Percentiles rank a stretch among this genome's conserved stretches.
These are phyloP conservation scores for Genyomyrus donnyi DNA, from an alignment of 2,113 vertebrate species.

Conservation along the genomic window DNA sequence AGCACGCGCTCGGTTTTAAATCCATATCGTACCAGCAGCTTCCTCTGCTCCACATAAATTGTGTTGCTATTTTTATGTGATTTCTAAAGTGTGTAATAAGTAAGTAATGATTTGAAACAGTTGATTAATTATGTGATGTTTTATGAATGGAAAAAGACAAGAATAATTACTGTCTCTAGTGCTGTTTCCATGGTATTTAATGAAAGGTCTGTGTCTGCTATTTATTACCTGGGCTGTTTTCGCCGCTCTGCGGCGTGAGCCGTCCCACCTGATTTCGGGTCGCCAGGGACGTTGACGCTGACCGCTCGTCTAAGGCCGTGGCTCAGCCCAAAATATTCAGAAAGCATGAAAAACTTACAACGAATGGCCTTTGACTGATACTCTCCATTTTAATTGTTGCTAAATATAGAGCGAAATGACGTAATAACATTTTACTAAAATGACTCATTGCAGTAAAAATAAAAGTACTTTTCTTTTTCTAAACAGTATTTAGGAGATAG, in stretches of 20 bases:
- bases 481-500: not conserved
- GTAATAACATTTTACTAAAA: not conserved
- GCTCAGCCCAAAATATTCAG: not conserved
- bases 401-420: not conserved
- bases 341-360: not conserved
- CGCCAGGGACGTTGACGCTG: not conserved
- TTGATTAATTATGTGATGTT: slow-evolving; percentile 16
- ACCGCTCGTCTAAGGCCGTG: not conserved
- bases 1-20: not conserved
- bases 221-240: not conserved
- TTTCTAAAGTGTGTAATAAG: slow-evolving; percentile 12
- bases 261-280: not conserved
- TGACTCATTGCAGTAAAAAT: not conserved
- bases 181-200: slow-evolving; percentile 17
- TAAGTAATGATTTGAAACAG: slow-evolving; percentile 14
- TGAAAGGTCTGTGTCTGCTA: not conserved
- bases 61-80: slow-evolving; percentile 3
- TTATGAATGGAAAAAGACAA: slow-evolving; percentile 11
- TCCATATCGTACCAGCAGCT: not conserved
- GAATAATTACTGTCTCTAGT: slow-evolving; percentile 7
- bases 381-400: not conserved
- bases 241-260: not conserved
- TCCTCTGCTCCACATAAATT: not conserved
- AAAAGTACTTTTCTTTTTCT: not conserved
- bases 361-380: not conserved